These are phyloP conservation scores for Irena cyanogastra DNA, from an alignment of 2,113 vertebrate genomes.

Conservation along the genomic window DNA sequence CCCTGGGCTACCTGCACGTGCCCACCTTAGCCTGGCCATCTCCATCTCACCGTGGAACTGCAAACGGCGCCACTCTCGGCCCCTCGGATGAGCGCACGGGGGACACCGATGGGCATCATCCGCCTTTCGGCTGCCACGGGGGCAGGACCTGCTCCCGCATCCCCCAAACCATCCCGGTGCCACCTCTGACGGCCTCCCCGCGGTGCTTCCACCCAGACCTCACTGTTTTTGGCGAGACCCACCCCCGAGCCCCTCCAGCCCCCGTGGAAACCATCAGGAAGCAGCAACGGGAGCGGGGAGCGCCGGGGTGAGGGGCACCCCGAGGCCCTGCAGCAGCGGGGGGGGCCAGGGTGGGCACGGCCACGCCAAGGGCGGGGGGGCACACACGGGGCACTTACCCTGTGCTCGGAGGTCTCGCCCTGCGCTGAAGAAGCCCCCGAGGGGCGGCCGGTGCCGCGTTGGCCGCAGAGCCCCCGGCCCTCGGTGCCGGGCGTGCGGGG, in stretches of 20 bases:
- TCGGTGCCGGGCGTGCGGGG: not conserved
- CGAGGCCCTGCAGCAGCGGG: not conserved
- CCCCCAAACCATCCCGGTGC: not conserved
- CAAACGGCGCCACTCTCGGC: rapidly evolving
- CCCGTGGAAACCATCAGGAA: rapidly evolving
- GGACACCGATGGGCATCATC: rapidly evolving
- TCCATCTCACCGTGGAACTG: not conserved
- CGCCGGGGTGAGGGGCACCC: not conserved
- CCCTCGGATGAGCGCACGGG: rapidly evolving
- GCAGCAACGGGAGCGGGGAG: not conserved
- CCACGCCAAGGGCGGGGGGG: rapidly evolving
- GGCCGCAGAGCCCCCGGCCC: not conserved
- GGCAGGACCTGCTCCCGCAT: not conserved
- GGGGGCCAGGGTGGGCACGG: not conserved
- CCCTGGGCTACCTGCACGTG: not conserved
- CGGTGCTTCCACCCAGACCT: not conserved
- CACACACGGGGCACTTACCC: not conserved
- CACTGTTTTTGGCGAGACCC: rapidly evolving
- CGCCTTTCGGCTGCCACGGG: rapidly evolving
- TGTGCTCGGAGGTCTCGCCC: rapidly evolving
- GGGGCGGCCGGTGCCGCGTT: not conserved
- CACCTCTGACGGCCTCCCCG: not conserved
- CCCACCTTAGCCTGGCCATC: not conserved
- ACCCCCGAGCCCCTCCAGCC: rapidly evolving
- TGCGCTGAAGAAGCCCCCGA: not conserved